Conservation (phyloP, 2,797 vertebrate genomes). For the Notoglanidium macrostoma region DNA sequence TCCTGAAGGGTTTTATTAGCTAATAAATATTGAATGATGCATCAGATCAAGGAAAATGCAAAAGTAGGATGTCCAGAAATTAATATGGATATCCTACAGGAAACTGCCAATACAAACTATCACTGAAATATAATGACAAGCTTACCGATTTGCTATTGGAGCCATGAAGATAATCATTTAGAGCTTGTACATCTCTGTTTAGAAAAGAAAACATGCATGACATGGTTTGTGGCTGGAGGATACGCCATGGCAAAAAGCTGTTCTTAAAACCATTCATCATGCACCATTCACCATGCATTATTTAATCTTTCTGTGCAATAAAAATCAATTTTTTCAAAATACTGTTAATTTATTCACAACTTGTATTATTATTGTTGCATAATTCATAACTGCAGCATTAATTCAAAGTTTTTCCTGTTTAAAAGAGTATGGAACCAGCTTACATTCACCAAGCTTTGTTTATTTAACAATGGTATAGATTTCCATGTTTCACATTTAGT, state of each 20-base stretch:
- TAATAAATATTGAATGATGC: not conserved
- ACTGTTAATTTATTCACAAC: not conserved
- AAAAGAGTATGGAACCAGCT: not conserved
- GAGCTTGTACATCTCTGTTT: constrained; percentile 91
- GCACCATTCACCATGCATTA: not conserved
- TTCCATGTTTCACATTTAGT: not conserved
- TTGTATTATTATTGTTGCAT: not conserved
- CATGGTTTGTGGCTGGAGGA: not conserved
- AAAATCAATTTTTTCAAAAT: not conserved
- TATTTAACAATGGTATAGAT: not conserved
- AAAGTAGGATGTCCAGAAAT: not conserved
- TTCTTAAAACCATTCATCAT: not conserved
- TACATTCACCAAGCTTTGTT: not conserved
- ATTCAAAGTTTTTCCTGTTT: not conserved
- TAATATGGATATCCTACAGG: not conserved
- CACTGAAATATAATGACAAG: constrained; percentile 56
- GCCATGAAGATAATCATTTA: constrained; percentile 98
- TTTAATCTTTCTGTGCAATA: not conserved
- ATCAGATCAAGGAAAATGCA: not conserved
- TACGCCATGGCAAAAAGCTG: not conserved
- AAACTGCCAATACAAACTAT: not conserved
- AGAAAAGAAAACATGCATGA: not conserved
- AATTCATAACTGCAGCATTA: not conserved
- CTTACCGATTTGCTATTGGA: constrained; percentile 95
- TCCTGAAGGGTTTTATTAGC: not conserved